These are phyloP conservation scores for Pardalotus punctatus DNA, from an alignment of 2,113 vertebrate genomes.

Conservation along the genomic window DNA sequence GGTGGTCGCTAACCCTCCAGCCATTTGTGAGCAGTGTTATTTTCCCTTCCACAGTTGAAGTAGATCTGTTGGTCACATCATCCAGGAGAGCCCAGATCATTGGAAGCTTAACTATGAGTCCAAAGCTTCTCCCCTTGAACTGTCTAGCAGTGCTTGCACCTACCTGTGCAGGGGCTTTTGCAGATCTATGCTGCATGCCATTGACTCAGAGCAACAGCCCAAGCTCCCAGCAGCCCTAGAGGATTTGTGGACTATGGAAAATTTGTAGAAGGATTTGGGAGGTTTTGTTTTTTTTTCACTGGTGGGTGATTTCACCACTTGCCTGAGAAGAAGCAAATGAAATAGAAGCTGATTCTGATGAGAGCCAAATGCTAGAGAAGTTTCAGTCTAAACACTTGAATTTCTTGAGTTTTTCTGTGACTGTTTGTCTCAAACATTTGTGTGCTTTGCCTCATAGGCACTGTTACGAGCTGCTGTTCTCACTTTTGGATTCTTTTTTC, in stretches of 20 bases:
- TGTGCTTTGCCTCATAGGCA: background rate
- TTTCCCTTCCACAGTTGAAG: background rate
- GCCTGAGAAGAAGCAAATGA: background rate
- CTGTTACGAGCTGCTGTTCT: background rate
- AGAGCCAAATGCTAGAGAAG: background rate
- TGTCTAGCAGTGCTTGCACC: no score
- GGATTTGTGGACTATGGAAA: background rate
- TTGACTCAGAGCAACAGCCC: background rate
- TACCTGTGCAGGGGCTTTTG: background rate
- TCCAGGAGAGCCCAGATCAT: background rate
- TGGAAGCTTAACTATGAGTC: background rate
- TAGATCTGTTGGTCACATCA: background rate
- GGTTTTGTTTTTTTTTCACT: rapidly evolving
- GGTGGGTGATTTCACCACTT: background rate
- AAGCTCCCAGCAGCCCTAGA: background rate
- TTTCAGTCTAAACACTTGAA: background rate
- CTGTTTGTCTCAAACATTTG: background rate
- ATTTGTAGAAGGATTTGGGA: background rate
- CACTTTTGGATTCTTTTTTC: background rate
- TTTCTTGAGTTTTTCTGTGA: background rate
- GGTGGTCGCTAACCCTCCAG: background rate
- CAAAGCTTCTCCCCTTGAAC: background rate
- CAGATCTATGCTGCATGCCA: background rate
- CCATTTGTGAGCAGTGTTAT: background rate
- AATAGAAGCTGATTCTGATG: background rate